phyloP scores from a whole-genome alignment of 1,140 invertebrate species.

The Zaprionus nigranus region DNA sequence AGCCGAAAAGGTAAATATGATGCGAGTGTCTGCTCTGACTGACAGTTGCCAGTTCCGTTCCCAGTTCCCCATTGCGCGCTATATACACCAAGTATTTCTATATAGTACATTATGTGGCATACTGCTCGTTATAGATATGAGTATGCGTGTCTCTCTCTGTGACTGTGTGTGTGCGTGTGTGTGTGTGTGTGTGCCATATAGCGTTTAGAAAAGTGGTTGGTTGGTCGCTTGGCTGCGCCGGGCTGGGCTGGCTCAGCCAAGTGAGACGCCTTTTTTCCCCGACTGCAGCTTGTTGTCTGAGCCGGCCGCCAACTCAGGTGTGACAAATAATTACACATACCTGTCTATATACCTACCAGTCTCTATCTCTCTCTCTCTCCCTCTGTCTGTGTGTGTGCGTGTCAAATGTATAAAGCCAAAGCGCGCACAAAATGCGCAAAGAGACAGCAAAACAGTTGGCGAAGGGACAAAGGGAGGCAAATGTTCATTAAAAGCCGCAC shows the following conservation, averaged over 20 bases:
- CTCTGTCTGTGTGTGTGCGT: constrained; percentile 39
- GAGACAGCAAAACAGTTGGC: constrained; percentile 47
- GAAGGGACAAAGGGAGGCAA: constrained; percentile 6
- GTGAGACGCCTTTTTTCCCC: constrained; percentile 73
- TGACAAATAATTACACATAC: constrained; percentile 83
- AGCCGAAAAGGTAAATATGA: constrained; percentile 39
- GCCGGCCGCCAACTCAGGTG: constrained; percentile 74
- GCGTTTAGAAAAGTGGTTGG: constrained; percentile 71
- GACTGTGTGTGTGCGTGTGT: neutral
- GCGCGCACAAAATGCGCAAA: constrained; percentile 55
- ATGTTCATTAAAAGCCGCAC: constrained; percentile 52
- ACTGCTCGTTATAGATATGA: constrained; percentile 34
- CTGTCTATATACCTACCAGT: constrained; percentile 51
- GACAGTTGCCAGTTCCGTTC: constrained; percentile 8
- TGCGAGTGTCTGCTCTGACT: constrained; percentile 28
- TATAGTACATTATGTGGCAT: constrained; percentile 49
- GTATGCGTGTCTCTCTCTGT: neutral
- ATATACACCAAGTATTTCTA: constrained; percentile 12
- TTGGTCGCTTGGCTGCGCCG: constrained; percentile 48
- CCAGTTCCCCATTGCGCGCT: neutral
- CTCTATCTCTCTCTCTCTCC: neutral
- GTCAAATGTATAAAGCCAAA: constrained; percentile 63
- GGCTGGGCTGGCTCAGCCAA: constrained; percentile 66
- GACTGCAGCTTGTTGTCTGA: constrained; percentile 49
- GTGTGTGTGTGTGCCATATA: constrained; percentile 37